Evolutionary conservation across 2,888 invertebrate species (phyloP).

Genomic region (Standfussiana lucernea): DNA sequence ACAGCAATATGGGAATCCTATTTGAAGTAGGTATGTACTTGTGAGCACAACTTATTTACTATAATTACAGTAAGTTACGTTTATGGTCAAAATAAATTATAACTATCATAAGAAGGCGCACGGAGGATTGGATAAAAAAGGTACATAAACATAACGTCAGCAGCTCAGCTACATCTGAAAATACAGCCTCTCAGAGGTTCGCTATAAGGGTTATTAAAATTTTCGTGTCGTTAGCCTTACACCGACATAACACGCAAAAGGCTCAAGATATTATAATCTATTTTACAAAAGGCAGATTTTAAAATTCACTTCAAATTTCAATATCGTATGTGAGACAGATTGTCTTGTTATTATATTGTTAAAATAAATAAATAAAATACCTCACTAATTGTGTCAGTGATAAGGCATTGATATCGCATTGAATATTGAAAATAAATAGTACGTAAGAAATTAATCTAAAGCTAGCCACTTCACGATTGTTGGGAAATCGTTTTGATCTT

Average conservation of each 20-base stretch:
- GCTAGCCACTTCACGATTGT: constrained; percentile 42
- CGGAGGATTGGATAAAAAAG: not conserved
- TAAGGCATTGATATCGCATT: constrained; percentile 5
- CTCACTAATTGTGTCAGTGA: not conserved
- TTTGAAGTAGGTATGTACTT: too few species aligned
- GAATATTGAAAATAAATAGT: constrained; percentile 11
- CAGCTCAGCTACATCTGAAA: not conserved
- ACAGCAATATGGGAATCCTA: too few species aligned
- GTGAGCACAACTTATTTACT: too few species aligned
- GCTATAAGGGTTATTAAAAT: not conserved
- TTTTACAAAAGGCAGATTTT: not conserved
- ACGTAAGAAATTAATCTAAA: constrained; percentile 22
- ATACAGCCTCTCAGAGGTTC: not conserved
- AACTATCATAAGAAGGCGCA: not conserved
- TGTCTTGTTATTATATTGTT: not conserved
- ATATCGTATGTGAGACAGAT: not conserved
- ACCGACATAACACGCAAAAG: not conserved
- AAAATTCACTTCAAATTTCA: not conserved
- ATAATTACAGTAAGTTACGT: too few species aligned
- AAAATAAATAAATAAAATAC: not conserved
- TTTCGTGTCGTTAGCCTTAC: not conserved
- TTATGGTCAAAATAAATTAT: not conserved
- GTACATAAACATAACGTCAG: not conserved
- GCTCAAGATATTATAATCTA: not conserved
- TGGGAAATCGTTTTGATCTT: constrained; percentile 26